Base-by-base conservation (phyloP, 2,113 vertebrate species). In the Scytalopus superciliaris region DNA sequence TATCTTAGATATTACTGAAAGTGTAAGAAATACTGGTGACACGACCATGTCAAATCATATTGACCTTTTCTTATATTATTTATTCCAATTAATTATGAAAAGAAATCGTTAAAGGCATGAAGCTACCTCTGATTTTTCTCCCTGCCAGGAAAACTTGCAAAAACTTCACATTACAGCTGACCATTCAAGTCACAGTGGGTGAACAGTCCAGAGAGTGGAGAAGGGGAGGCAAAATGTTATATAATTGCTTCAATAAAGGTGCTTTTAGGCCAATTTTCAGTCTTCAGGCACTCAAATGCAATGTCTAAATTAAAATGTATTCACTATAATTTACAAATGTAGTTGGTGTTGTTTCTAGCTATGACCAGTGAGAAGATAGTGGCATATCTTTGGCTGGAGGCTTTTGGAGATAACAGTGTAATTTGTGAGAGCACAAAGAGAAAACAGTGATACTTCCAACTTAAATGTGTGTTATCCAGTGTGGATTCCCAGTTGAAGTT, bases 31-130 rank as follows among this genome's bases (percentile, higher is more conserved):
- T 39, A 47, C 17, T 19, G 35, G 6, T 75, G 56, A 6, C 30
- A 42, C 0, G 2, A 16, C 22, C 11, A 11, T 4, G 12, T 70
- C 19, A 72, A 40, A 57, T n/a, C 0, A 0, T 23, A 39, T 9
- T 0, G 4, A 47, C 6, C 4, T 28, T 10, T 76, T 56, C 30
- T 57, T 60, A 24, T 21, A 31, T 47, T 63, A 52, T 53, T 92
- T 50, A 24, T 75, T 70, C 50, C 23, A 60, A 66, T 40, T 50
- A 89, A 64, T 45, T 31, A 49, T 60, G 9, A 42, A 77, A 86
- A n/a, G n/a, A 66, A n/a, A n/a, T 12, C 8, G 22, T 35, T 2
- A 35, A 49, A 27, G 2, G 0, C 30, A 23, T 35, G 55, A 49
- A 70, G 9, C 23, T 75, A 16, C n/a, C 52, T 23, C 12, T 87